These are phyloP conservation scores for Chionis minor DNA, from an alignment of 2,113 vertebrate genomes.

Conservation along the genomic window DNA sequence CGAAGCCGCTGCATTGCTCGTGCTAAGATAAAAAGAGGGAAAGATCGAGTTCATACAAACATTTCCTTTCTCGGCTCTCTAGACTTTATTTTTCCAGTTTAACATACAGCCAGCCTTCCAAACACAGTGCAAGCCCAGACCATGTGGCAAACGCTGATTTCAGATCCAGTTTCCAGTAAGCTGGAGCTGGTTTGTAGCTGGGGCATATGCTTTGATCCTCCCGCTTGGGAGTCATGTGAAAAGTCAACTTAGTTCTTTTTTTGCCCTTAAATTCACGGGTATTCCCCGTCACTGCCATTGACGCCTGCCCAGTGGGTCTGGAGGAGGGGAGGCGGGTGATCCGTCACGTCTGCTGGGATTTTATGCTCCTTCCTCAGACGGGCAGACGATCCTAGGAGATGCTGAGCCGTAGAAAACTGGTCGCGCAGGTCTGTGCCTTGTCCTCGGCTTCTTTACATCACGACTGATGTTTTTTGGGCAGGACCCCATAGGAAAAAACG, in stretches of 20 bases:
- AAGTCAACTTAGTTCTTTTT: neutral
- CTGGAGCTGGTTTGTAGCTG: neutral
- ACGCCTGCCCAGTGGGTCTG: neutral
- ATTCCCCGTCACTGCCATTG: neutral
- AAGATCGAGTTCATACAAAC: slow-evolving; percentile 7
- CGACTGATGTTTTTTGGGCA: neutral
- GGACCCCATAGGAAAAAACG: neutral
- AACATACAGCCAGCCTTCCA: neutral
- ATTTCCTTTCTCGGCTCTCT: neutral
- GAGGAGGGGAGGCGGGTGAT: neutral
- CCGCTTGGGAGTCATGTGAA: neutral
- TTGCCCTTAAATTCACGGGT: neutral
- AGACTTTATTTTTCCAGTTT: slow-evolving; percentile 18
- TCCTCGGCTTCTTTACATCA: neutral
- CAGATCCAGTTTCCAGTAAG: neutral
- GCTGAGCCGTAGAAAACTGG: neutral
- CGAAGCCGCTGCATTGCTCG: neutral
- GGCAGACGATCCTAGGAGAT: neutral
- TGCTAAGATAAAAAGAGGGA: neutral
- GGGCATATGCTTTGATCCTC: neutral
- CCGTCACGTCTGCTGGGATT: neutral
- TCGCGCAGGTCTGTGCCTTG: neutral
- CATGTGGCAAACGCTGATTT: neutral
- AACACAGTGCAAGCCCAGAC: neutral
- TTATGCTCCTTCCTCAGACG: neutral